Percentiles rank a stretch among this genome's conserved stretches.
These are phyloP conservation scores for Champsocephalus esox DNA, from an alignment of 2,797 vertebrate species.

Conservation along the genomic window DNA sequence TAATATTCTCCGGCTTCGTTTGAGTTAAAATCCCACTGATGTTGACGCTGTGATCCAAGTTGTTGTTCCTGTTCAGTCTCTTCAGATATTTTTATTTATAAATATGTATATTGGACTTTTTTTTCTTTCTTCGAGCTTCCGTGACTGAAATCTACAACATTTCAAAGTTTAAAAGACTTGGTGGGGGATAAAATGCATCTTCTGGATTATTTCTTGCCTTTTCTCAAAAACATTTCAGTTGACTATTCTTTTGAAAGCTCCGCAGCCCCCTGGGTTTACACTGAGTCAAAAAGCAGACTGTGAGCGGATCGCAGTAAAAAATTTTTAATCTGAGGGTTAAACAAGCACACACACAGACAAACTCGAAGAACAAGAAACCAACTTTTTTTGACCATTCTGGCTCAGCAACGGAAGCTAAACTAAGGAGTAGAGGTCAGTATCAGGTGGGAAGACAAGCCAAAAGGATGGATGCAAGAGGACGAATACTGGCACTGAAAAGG, in stretches of 20 bases:
- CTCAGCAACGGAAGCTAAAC: conserved; percentile 47
- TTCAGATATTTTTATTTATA: conserved; percentile 52
- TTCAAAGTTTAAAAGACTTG: conserved; percentile 50
- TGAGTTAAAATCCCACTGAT: conserved; percentile 60
- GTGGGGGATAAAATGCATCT: conserved; percentile 1
- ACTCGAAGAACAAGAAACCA: conserved; percentile 30
- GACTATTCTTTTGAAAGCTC: conserved; percentile 17
- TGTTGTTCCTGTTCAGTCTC: conserved; percentile 72
- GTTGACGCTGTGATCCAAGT: conserved; percentile 76
- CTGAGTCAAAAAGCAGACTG: conserved; percentile 18
- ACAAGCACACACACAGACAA: conserved; percentile 51
- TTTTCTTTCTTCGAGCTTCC: conserved; percentile 67
- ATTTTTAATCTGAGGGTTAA: conserved; percentile 23
- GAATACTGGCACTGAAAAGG: conserved; percentile 51
- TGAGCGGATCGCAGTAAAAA: conserved; percentile 4
- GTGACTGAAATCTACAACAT: conserved; percentile 61
- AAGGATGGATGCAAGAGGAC: conserved; percentile 31
- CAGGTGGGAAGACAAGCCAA: conserved; percentile 10
- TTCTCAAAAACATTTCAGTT: conserved; percentile 41
- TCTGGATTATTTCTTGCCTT: conserved; percentile 26
- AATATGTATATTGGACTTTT: conserved; percentile 61
- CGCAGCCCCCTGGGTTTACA: conserved; percentile 4
- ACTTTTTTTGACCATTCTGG: conserved; percentile 21
- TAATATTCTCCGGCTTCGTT: conserved; percentile 49
- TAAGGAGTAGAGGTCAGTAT: neutral